Percentiles rank a stretch among this genome's conserved stretches.
Evolutionary conservation across 2,113 vertebrate genomes (phyloP).

Genomic region (Peromyscus californicus): DNA sequence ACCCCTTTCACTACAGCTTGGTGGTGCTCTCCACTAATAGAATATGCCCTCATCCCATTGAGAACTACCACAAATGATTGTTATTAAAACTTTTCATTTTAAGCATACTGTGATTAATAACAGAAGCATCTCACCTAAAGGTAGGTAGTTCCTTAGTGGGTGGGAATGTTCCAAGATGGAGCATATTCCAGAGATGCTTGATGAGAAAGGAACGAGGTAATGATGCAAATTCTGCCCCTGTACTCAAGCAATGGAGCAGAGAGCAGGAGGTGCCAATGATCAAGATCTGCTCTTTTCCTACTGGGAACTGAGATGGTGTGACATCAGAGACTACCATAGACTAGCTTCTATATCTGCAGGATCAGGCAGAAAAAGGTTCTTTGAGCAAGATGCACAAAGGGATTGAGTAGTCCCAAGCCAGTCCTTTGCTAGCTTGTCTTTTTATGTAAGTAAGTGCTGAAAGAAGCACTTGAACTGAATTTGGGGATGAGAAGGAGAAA

Average conservation of each 20-base stretch:
- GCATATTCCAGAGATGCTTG: background rate
- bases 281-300: constrained; percentile 38
- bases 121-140: background rate
- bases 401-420: constrained; percentile 39
- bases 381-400: constrained; percentile 48
- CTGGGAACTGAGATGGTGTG: constrained; percentile 11
- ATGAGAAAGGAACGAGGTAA: constrained; percentile 36
- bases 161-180: constrained; percentile 3
- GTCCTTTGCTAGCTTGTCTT: constrained; percentile 25
- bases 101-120: background rate
- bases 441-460: background rate
- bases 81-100: background rate
- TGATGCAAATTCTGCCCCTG: constrained; percentile 42
- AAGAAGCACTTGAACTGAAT: constrained; percentile 19
- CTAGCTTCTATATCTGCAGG: constrained; percentile 25
- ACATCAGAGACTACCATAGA: constrained; percentile 21
- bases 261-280: background rate
- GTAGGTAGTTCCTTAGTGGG: background rate
- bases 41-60: background rate
- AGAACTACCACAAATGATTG: background rate
- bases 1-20: background rate
- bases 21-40: background rate
- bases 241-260: background rate
- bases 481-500: background rate
- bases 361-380: constrained; percentile 32